Percentiles rank a stretch among this genome's conserved stretches.
phyloP scores from a whole-genome alignment of 2,113 vertebrate species.

The Lontra canadensis region DNA sequence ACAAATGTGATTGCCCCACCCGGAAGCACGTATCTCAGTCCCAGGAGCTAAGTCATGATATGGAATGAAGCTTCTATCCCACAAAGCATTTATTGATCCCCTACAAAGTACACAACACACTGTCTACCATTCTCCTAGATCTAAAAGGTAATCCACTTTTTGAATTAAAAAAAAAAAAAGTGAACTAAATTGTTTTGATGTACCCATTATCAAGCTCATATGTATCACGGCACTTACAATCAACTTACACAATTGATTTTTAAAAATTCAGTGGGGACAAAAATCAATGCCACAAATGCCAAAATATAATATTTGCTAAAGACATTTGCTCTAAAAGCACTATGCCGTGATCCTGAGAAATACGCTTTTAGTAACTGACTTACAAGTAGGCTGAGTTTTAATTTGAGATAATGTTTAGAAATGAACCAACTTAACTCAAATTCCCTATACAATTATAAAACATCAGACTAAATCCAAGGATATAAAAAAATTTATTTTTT shows the following conservation, averaged over 20 bases:
- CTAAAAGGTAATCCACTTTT: background rate
- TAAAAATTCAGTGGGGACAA: background rate
- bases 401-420: background rate
- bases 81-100: background rate
- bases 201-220: background rate
- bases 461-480: background rate
- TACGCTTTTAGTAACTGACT: background rate
- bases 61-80: background rate
- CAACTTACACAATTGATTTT: background rate
- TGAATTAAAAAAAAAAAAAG: background rate
- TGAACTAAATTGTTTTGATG: background rate
- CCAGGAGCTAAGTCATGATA: background rate
- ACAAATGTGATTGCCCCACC: background rate
- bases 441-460: background rate
- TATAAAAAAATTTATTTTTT: background rate
- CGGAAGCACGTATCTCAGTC: fast-evolving
- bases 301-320: background rate
- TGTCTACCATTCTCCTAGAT: background rate
- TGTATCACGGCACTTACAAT: background rate
- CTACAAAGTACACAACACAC: background rate
- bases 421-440: background rate
- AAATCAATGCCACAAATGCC: constrained; percentile 1
- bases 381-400: background rate
- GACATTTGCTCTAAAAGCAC: background rate
- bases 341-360: background rate